Base-by-base conservation (phyloP, 2,888 invertebrate species). In the Caenorhabditis plicata region DNA sequence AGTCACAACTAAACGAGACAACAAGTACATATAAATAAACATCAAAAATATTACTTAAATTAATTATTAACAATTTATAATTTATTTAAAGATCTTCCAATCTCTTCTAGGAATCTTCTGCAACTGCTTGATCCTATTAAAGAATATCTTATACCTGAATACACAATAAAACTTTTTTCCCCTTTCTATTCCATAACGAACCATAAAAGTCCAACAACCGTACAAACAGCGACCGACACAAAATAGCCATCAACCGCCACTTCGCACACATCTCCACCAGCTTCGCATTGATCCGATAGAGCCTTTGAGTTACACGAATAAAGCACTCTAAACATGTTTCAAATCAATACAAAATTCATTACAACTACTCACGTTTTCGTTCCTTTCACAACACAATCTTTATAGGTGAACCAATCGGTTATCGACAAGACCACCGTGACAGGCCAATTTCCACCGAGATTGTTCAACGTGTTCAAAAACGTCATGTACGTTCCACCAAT, bases 401-500 rank as follows among this genome's bases (percentile, higher is more conserved):
- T 81, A 53, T 68, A 75, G 15, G 77, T 80, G 44, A 80, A 74
- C 50, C 68, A 68, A 49, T 80, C 80, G 23, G 75, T 73, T 20
- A 80, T 49, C 4, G 69, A 66, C 22, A 80, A 67, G 20, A 75
- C 58, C 25, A 80, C 57, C 2, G 80, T 81, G 15, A 74, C 77
- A 0, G 96, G 95, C 96, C 95, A 96, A 81, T 93, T 95, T 5
- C 92, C 92, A n/a, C 98, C 98, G 54, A 98, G 86, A 85, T 98
- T 98, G 41, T 89, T 87, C 20, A 96, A 85, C 0, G 98, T 98
- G 82, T 98, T 99, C 15, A 98, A 85, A 44, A 98, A 85, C 0
- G 98, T 99, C 98, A 98, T 98, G 82, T 99, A 98, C 0, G 98
- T 98, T 4, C 98, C 79, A 2, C 98, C 98, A 0, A 96, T 92